Base-by-base conservation (phyloP, 2,888 invertebrate genomes). In the Diarsia mendica region DNA sequence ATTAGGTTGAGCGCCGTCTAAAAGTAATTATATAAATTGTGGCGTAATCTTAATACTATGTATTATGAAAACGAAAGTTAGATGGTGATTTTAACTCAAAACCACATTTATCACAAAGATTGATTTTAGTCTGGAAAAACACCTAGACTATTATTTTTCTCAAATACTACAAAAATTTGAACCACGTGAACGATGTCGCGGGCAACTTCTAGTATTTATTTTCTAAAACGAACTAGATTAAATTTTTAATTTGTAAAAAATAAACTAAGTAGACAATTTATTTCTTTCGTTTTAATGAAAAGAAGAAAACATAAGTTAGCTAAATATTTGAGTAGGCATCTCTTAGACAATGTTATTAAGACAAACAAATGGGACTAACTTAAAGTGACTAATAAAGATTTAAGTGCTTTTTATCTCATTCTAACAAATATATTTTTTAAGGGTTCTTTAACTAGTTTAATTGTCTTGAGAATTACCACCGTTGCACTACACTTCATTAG, bases 321-420 rank as follows among this genome's bases (percentile, higher is more conserved):
- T 13, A 65, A 58, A 55, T 60, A 68, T 28, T 64, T 20, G 5
- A 58, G 20, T 18, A 48, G 13, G 8, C 15, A 58, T 13, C 53
- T 53, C 46, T 39, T 4, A n/a, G 13, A 76, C 60, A 77, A 61
- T 8, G 0, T 13, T 77, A 39, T 70, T 10, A 44, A 55, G 28
- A 68, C 3, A 61, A 77, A 61, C 9, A 63, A 70, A 55, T 49
- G 11, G 33, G n/a, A 53, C 2, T 23, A 63, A 49, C 39, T 48
- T n/a, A 48, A 55, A 15, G n/a, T n/a, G 28, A 51, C 13, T 78
- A n/a, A 53, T 49, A 70, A 63, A 79, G 13, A 63, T 70, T 8
- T 78, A 49, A 79, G 71, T 44, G 28, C 9, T 28, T 55, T 48
- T 61, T 63, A 69, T 28, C 9, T 53, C 23, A 39, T 51, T 53